phyloP scores from a whole-genome alignment of 53 echinoderm and acorn worm genomes.

The Apostichopus leukothele region DNA sequence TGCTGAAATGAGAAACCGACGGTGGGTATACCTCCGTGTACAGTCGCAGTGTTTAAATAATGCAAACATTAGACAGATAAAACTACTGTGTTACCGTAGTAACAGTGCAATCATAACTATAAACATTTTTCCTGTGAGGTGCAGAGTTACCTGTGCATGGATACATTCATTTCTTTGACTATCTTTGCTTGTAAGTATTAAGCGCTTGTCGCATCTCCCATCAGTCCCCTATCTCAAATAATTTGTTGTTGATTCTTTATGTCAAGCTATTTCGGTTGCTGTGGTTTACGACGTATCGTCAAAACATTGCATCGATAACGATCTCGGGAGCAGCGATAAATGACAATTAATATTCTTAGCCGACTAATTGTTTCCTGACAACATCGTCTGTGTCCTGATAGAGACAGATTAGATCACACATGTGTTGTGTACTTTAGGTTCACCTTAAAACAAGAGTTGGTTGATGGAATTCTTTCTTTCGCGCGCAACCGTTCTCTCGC shows the following conservation, averaged over 20 bases:
- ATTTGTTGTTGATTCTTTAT: too few species aligned
- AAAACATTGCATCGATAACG: background rate
- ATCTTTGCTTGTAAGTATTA: too few species aligned
- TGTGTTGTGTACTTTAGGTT: background rate
- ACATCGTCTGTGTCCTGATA: background rate
- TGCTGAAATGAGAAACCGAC: background rate
- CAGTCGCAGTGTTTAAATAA: background rate
- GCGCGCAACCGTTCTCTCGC: too few species aligned
- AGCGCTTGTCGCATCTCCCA: too few species aligned
- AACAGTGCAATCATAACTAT: background rate
- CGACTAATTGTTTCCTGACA: background rate
- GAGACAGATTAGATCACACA: constrained; percentile 4
- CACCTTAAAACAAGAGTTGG: too few species aligned
- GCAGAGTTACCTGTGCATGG: too few species aligned
- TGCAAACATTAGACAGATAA: background rate
- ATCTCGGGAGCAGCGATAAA: background rate
- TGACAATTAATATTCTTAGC: constrained; percentile 1
- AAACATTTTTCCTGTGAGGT: background rate
- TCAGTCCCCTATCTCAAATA: too few species aligned
- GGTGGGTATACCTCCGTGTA: background rate
- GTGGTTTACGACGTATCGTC: too few species aligned
- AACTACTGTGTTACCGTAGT: background rate
- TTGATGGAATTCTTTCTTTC: too few species aligned
- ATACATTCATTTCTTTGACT: too few species aligned
- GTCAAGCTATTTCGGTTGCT: too few species aligned